Conservation (phyloP, 2,797 vertebrate genomes). For the Vipera ursinii region DNA sequence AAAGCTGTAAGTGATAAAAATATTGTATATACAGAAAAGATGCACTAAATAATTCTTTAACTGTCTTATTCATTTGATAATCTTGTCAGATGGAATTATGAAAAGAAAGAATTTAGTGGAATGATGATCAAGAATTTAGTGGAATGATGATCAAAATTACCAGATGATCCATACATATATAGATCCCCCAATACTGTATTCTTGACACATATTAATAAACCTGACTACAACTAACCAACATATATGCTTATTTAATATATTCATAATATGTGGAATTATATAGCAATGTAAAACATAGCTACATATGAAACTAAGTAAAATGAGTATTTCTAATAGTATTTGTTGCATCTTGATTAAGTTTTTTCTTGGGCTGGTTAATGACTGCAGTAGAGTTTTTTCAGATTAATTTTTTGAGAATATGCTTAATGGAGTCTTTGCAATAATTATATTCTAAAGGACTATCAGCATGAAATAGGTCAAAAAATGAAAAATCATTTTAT, state of each 20-base stretch:
- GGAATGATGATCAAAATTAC: neutral
- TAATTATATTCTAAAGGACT: neutral
- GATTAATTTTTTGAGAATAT: too few relatives aligned
- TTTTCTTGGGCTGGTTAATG: too few relatives aligned
- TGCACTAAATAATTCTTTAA: neutral
- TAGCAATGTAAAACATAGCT: too few relatives aligned
- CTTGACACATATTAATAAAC: neutral
- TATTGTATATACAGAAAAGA: neutral
- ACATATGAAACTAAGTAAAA: neutral
- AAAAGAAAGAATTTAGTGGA: neutral
- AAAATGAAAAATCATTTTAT: neutral
- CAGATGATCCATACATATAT: neutral
- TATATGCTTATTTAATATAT: neutral
- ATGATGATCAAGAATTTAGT: neutral
- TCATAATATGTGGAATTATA: neutral
- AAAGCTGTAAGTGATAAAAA: neutral
- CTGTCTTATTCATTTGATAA: fast-evolving
- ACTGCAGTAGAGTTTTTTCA: too few relatives aligned
- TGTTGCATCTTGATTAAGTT: neutral
- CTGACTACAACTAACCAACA: neutral
- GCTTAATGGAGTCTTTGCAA: too few relatives aligned
- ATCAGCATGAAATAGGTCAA: neutral
- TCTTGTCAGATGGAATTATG: neutral
- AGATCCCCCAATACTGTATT: neutral
- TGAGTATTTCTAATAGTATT: neutral